Evolutionary conservation across 1,140 invertebrate genomes (phyloP).

Genomic region (Cecropterus lyciades): DNA sequence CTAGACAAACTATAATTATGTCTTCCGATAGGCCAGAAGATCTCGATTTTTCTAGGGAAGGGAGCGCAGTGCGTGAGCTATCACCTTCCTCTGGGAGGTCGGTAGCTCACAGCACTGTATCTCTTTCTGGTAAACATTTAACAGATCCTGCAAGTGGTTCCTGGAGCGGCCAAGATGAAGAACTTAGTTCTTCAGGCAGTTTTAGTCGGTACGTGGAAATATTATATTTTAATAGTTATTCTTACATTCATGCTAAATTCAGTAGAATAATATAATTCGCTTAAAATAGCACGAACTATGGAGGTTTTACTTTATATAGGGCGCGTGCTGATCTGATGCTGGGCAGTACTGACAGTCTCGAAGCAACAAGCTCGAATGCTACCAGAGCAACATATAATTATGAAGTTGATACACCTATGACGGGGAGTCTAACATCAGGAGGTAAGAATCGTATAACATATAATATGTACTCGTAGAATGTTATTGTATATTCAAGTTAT

Average conservation of each 20-base stretch:
- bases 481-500: not conserved
- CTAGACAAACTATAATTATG: constrained; percentile 68
- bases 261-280: too few species aligned
- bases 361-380: constrained; percentile 90
- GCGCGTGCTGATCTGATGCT: constrained; percentile 85
- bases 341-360: constrained; percentile 88
- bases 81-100: constrained; percentile 82
- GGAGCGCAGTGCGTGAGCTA: constrained; percentile 75
- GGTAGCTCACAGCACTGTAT: constrained; percentile 76
- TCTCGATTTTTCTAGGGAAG: constrained; percentile 72
- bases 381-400: constrained; percentile 93
- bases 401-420: constrained; percentile 92
- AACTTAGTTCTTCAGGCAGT: constrained; percentile 82
- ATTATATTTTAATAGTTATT: too few species aligned
- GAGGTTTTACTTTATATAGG: constrained; percentile 40
- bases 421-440: constrained; percentile 91
- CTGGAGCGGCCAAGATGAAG: constrained; percentile 83
- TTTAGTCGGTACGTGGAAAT: constrained; percentile 72
- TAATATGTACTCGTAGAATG: constrained; percentile 5
- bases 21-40: constrained; percentile 73
- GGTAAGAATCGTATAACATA: constrained; percentile 58
- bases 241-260: too few species aligned
- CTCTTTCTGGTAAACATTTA: constrained; percentile 81
- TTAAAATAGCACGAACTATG: not conserved
- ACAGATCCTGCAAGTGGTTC: constrained; percentile 84